A percentile compares a stretch with the other conserved stretches of the same genome.
Conservation (phyloP, 2,113 vertebrate genomes). For the Gnathonemus longibarbis region DNA sequence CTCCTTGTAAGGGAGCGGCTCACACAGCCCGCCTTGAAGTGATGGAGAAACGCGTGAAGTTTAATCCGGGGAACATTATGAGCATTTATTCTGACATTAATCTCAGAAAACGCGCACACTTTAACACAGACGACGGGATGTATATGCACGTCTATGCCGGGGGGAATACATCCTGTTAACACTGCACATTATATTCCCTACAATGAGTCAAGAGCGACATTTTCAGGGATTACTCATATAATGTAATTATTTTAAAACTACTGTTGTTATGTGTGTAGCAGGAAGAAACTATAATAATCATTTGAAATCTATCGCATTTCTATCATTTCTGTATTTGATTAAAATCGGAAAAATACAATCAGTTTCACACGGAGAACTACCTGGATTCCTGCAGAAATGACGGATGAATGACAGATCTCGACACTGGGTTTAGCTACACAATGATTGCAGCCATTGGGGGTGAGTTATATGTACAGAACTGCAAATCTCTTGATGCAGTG, state of each 20-base stretch:
- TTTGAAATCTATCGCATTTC: background rate
- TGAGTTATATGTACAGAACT: background rate
- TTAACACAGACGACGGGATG: background rate
- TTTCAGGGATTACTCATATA: background rate
- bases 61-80: background rate
- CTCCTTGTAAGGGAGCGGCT: constrained; percentile 64
- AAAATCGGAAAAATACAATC: background rate
- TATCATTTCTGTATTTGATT: background rate
- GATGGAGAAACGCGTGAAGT: background rate
- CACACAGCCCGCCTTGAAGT: background rate
- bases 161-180: background rate
- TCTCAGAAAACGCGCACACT: background rate
- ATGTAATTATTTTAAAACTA: background rate
- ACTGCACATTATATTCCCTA: background rate
- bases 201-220: background rate
- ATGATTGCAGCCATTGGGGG: background rate
- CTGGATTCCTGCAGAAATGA: background rate
- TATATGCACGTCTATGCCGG: background rate
- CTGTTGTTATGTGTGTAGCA: background rate
- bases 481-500: background rate
- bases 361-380: background rate
- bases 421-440: background rate
- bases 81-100: background rate
- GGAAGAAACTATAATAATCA: background rate
- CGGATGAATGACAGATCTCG: background rate